A percentile compares a stretch with the other conserved stretches of the same genome.
Conservation (phyloP, 1,140 invertebrate genomes). For the Popillia japonica region DNA sequence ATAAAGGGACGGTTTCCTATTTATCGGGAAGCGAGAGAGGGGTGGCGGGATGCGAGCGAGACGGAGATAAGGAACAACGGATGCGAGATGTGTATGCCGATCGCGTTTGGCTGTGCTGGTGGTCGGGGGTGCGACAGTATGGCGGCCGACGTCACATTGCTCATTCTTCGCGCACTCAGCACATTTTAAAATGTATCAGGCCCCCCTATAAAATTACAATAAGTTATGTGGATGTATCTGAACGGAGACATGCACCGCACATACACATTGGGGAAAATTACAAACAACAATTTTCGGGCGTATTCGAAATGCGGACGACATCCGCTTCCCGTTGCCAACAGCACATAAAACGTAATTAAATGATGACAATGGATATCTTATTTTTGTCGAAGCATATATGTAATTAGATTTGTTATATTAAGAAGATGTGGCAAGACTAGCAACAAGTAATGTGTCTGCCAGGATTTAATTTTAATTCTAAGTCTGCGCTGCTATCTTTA, state of each 20-base stretch:
- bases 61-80: slow-evolving; percentile 55
- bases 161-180: slow-evolving; percentile 62
- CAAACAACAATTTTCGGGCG: slow-evolving; percentile 20
- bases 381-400: neutral
- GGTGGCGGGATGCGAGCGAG: slow-evolving; percentile 47
- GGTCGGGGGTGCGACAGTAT: slow-evolving; percentile 57
- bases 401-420: neutral
- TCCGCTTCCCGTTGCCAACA: slow-evolving; percentile 3
- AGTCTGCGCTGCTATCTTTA: too few species aligned
- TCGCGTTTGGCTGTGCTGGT: slow-evolving; percentile 56
- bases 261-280: slow-evolving; percentile 31
- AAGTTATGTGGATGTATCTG: slow-evolving; percentile 52
- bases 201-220: slow-evolving; percentile 61
- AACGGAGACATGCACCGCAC: slow-evolving; percentile 46
- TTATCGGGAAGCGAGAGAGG: slow-evolving; percentile 58
- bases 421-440: too few species aligned
- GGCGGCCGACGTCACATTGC: slow-evolving; percentile 61
- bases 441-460: too few species aligned
- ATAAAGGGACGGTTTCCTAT: slow-evolving; percentile 58
- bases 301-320: slow-evolving; percentile 28
- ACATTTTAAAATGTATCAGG: slow-evolving; percentile 63
- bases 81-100: slow-evolving; percentile 57
- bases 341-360: slow-evolving; percentile 18
- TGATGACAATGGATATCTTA: neutral
- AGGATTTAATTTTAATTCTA: too few species aligned